These are phyloP conservation scores for Eulemur rubriventer DNA, from an alignment of 2,797 vertebrate species.

Conservation along the genomic window DNA sequence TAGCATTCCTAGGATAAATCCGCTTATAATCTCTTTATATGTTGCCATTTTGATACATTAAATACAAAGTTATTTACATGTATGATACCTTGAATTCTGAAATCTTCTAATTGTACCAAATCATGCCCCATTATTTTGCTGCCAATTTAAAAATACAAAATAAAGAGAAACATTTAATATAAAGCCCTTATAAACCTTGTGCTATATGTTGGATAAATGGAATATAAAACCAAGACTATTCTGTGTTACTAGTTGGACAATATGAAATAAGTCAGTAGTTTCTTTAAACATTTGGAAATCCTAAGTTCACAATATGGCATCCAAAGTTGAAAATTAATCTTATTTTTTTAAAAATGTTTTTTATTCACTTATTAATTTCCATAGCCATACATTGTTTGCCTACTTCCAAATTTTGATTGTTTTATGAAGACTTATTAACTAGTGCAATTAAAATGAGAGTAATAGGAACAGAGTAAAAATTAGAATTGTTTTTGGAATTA, in stretches of 20 bases:
- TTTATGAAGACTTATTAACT: background rate
- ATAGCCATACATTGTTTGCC: background rate
- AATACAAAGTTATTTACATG: background rate
- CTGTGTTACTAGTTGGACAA: background rate
- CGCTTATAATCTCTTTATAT: background rate
- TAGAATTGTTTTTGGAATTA: conserved; percentile 9
- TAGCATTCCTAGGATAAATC: background rate
- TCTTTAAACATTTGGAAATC: conserved; percentile 38
- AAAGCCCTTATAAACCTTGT: background rate
- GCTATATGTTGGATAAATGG: background rate
- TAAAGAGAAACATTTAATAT: background rate
- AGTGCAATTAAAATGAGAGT: conserved; percentile 17
- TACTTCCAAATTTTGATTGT: conserved; percentile 17
- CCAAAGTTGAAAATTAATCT: conserved; percentile 30
- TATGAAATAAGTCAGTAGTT: background rate
- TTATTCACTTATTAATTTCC: background rate
- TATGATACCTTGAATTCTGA: background rate
- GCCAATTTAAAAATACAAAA: background rate
- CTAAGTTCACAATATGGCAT: background rate
- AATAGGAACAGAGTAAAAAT: background rate
- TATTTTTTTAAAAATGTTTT: background rate
- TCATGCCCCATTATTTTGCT: background rate
- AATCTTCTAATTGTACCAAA: background rate
- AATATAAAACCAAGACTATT: background rate
- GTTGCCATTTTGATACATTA: background rate